A percentile compares a stretch with the other conserved stretches of the same genome.
phyloP scores from a whole-genome alignment of 2,797 vertebrate species.

The Rhabdomys pumilio region DNA sequence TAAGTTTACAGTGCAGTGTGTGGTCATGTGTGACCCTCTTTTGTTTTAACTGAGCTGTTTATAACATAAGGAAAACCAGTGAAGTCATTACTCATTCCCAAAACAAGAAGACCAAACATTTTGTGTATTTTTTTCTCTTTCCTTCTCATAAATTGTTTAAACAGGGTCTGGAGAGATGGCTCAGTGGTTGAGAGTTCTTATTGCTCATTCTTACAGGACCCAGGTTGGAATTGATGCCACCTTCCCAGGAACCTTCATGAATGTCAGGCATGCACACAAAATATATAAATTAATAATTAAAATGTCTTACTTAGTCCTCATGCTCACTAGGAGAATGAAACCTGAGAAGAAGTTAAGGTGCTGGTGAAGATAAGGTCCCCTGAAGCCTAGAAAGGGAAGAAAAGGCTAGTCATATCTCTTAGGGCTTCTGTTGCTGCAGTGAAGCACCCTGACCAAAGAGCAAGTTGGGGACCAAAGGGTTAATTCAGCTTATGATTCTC shows the following conservation, averaged over 20 bases:
- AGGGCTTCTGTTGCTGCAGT: not conserved
- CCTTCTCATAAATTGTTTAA: slow-evolving; percentile 56
- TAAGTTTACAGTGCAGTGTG: not conserved
- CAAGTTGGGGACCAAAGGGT: not conserved
- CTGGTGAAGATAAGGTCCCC: not conserved
- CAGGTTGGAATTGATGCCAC: not conserved
- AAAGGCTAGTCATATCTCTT: not conserved
- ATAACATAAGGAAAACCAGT: slow-evolving; percentile 35
- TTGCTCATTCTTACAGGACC: not conserved
- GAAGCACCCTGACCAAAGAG: not conserved
- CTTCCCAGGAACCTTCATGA: not conserved
- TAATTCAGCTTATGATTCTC: not conserved
- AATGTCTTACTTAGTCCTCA: not conserved
- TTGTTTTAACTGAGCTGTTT: slow-evolving; percentile 35
- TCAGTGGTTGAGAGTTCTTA: not conserved
- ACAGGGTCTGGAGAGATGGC: not conserved
- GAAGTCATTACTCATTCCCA: slow-evolving; percentile 15
- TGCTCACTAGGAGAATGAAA: slow-evolving; percentile 30
- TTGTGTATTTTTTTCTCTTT: slow-evolving; percentile 1
- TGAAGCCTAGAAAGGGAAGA: not conserved
- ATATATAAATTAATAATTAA: not conserved
- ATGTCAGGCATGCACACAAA: not conserved
- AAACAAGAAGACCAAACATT: slow-evolving; percentile 32
- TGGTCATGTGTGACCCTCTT: not conserved
- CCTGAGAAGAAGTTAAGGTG: slow-evolving; percentile 37